phyloP scores from a whole-genome alignment of 37 sponge, comb jelly and placozoan species.

The Haliclona indistincta region DNA sequence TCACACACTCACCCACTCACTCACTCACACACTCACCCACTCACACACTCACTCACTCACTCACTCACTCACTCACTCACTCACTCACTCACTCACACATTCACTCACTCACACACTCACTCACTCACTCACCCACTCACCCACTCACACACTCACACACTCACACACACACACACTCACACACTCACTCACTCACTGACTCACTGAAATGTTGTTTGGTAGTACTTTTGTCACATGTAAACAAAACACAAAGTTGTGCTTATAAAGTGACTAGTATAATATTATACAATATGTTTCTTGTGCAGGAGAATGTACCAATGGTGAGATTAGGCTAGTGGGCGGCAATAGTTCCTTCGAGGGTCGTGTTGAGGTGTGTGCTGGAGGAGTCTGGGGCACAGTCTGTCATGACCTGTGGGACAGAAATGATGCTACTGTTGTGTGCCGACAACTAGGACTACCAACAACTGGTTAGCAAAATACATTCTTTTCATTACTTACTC shows the following conservation, averaged over 20 bases:
- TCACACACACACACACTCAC: not conserved
- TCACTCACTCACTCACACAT: conserved; percentile 10
- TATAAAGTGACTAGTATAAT: too few species aligned
- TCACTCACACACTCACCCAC: conserved; percentile 20
- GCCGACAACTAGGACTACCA: not conserved
- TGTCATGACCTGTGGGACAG: not conserved
- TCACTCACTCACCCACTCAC: not conserved
- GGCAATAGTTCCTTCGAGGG: not conserved
- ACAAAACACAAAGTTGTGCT: too few species aligned
- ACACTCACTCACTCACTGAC: too few species aligned
- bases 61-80: conserved; percentile 30
- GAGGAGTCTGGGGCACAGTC: conserved; percentile 8
- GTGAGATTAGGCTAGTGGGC: not conserved
- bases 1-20: conserved; percentile 21
- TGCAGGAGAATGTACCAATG: not conserved
- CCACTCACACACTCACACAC: not conserved
- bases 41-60: conserved; percentile 31
- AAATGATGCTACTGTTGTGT: not conserved
- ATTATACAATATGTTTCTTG: not conserved
- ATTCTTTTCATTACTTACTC: not conserved
- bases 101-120: not conserved
- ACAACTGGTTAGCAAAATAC: not conserved
- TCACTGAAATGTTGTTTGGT: too few species aligned
- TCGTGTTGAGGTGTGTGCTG: conserved; percentile 1
- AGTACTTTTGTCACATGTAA: too few species aligned